Conservation (phyloP, 2,888 invertebrate species). For the Hirtodrosophila alboralis region DNA sequence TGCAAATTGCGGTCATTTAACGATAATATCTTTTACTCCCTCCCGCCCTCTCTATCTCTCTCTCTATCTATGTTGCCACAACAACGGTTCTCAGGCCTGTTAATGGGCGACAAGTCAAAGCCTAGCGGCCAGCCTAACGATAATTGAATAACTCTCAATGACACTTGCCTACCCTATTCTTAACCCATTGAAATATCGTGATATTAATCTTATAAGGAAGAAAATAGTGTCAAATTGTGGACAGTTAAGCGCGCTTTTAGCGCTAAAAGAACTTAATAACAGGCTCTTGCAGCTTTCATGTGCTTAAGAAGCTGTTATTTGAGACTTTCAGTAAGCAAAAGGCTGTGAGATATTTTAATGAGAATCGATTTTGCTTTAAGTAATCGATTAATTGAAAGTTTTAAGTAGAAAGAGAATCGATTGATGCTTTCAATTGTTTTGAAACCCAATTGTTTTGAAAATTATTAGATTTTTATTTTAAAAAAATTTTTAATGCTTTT, state of each 20-base stretch:
- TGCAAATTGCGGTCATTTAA: conserved; percentile 76
- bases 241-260: conserved; percentile 31
- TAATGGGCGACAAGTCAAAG: conserved; percentile 53
- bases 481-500: no score
- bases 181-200: conserved; percentile 9
- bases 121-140: conserved; percentile 19
- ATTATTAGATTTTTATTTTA: no score
- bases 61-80: conserved; percentile 11
- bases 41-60: no score
- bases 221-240: conserved; percentile 14
- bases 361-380: no score
- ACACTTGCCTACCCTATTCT: conserved; percentile 25
- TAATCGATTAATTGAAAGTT: no score
- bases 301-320: background rate
- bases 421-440: no score
- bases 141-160: conserved; percentile 61
- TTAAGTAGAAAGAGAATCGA: no score
- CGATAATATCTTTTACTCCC: conserved; percentile 68
- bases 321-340: no score
- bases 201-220: background rate
- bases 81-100: conserved; percentile 53
- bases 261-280: conserved; percentile 20
- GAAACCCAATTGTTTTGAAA: no score
- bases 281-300: conserved; percentile 8
- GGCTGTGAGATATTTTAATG: no score